Base-by-base conservation (phyloP, 2,888 invertebrate genomes). In the Rosalia funebris region DNA sequence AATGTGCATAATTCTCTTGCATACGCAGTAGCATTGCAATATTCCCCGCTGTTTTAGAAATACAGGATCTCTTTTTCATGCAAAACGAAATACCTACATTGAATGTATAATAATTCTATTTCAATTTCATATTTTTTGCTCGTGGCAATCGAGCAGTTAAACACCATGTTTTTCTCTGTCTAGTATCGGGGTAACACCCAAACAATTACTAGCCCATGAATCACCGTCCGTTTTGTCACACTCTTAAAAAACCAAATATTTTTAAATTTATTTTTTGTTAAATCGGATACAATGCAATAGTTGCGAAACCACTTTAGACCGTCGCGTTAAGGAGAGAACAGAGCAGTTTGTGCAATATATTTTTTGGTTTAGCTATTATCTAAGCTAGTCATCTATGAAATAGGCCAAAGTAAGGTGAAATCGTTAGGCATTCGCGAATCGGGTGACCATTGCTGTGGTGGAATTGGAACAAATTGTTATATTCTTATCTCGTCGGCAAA, bases 161-260 rank as follows among this genome's bases (percentile, higher is more conserved):
- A n/a, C n/a, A n/a, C n/a, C n/a, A n/a, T n/a, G n/a, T n/a, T n/a
- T n/a, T n/a, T n/a, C n/a, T n/a, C n/a, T n/a, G n/a, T n/a, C n/a
- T n/a, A n/a, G n/a, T n/a, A n/a, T n/a, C n/a, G 34, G 34, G 34
- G 34, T n/a, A 34, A 34, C 34, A 34, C 34, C 34, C 34, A 34
- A n/a, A 34, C 11, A 34, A 34, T n/a, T 34, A 34, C 34, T n/a
- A n/a, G 10, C 11, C 2, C 10, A n/a, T 34, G 34, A 34, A n/a
- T 34, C 34, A 34, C 11, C 11, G 5, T 34, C 25, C 25, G 10
- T 34, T 34, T 34, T 34, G 5, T n/a, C 11, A 11, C 34, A n/a
- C 11, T 34, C 11, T n/a, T 11, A 34, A 34, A 34, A 25, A 34
- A 5, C 34, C 10, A 34, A 34, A 34, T 34, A 34, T 34, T 34